Base-by-base conservation (phyloP, 2,797 vertebrate species). In the Mycteria americana region DNA sequence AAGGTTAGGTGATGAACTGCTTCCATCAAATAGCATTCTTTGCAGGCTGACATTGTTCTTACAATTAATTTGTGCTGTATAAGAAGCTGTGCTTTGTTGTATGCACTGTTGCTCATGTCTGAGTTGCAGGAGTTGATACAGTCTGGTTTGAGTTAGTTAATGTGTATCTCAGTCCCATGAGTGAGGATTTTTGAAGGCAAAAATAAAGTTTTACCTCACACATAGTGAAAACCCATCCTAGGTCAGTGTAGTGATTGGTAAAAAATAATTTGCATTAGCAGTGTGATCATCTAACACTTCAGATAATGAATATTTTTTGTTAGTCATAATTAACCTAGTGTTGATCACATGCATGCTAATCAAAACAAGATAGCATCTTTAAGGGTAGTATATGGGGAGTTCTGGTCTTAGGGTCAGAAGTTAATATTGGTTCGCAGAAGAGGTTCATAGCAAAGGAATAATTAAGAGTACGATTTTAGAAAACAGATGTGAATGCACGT, bases 401-500 rank as follows among this genome's bases (percentile, higher is more conserved):
- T 80, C 23, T 67, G 35, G 25, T 22, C 7, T 79, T 77, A 7
- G 2, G 53, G 24, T 39, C 3, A 64, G 28, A 82, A 64, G 21
- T 63, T 16, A 60, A 14, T 65, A 10, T 0, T 53, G 18, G 22
- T 23, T 88, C 2, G 1, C 30, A 23, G 50, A 56, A 67, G 37
- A 41, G 12, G 2, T 60, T 75, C 7, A 13, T 13, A 67, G 21
- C 13, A 68, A 67, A 68, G 17, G 35, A 76, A 78, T 13, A 51
- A 30, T 28, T 24, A 10, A 0, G 0, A 15, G 30, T 54, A 13
- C 18, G 23, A 18, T 45, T 75, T 65, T 81, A 88, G 65, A 68
- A 81, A 73, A 39, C 0, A 0, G 16, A 4, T 9, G 0, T 57
- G 31, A 57, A 24, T 62, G 19, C 1, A 3, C 0, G 0, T 33